Percentiles rank a stretch among this genome's conserved stretches.
Conservation (phyloP, 1,140 invertebrate genomes). For the Trachymyrmex septentrionalis region DNA sequence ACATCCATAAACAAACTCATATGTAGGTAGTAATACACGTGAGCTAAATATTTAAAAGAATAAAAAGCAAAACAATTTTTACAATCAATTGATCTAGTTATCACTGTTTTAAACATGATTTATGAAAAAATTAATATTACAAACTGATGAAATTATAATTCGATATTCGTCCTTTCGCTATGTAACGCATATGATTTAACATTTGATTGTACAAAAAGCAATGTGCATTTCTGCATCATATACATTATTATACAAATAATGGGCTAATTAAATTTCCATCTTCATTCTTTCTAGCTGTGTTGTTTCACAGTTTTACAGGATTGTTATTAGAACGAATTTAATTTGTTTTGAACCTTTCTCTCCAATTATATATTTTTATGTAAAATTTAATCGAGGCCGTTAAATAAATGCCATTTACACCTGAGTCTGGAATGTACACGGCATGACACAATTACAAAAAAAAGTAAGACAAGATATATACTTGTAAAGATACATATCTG, state of each 20-base stretch:
- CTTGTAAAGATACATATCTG: slow-evolving; percentile 62
- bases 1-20: slow-evolving; percentile 46
- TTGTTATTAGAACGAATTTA: slow-evolving; percentile 18
- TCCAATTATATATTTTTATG: not conserved
- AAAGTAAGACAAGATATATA: slow-evolving; percentile 41
- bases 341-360: not conserved
- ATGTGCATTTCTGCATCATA: slow-evolving; percentile 49
- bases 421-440: slow-evolving; percentile 78
- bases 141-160: slow-evolving; percentile 15
- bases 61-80: slow-evolving; percentile 32
- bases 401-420: slow-evolving; percentile 73
- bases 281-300: not conserved
- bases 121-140: slow-evolving; percentile 28
- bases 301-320: not conserved
- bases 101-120: slow-evolving; percentile 12
- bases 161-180: slow-evolving; percentile 6
- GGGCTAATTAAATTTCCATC: slow-evolving; percentile 19
- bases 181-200: slow-evolving; percentile 39
- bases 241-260: slow-evolving; percentile 63
- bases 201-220: slow-evolving; percentile 55
- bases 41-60: slow-evolving; percentile 21
- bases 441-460: slow-evolving; percentile 66
- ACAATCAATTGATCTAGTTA: slow-evolving; percentile 29
- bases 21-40: slow-evolving; percentile 26
- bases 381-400: slow-evolving; percentile 4